phyloP scores from a whole-genome alignment of 2,797 vertebrate species.

The Pangasius krempfi region DNA sequence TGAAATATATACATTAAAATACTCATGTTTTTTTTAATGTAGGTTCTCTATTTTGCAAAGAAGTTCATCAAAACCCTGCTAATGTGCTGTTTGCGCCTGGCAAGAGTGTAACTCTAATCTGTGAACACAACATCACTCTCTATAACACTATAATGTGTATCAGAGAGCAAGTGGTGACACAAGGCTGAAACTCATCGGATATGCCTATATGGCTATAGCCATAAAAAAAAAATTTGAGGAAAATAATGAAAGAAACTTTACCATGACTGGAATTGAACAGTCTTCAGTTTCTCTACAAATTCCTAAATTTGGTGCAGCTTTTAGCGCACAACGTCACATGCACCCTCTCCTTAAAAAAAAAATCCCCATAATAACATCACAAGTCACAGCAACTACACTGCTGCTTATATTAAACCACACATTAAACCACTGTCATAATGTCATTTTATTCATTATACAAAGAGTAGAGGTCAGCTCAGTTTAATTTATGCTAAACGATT shows the following conservation, averaged over 20 bases:
- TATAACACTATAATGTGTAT: no score
- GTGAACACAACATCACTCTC: no score
- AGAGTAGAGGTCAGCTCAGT: no score
- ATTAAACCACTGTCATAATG: not conserved
- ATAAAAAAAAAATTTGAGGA: not conserved
- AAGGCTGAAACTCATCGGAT: not conserved
- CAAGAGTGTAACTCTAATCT: no score
- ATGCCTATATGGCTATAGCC: no score
- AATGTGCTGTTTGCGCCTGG: no score
- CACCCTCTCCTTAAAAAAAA: constrained; percentile 19
- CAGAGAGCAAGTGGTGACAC: constrained; percentile 17
- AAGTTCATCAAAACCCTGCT: no score
- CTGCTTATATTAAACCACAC: not conserved
- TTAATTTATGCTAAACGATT: no score
- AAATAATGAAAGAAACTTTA: constrained; percentile 25
- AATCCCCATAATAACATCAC: constrained; percentile 6
- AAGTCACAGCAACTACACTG: not conserved
- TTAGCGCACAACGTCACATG: constrained; percentile 45
- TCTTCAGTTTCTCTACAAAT: not conserved
- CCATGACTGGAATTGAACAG: constrained; percentile 29
- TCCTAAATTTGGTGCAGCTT: constrained; percentile 48
- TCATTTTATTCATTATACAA: constrained; percentile 1
- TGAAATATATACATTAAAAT: no score
- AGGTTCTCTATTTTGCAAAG: no score
- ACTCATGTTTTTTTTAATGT: no score